Evolutionary conservation across 2,113 vertebrate species (phyloP), one percentile per base, ranked within the genome.

Genomic region (Dipodomys merriami): DNA sequence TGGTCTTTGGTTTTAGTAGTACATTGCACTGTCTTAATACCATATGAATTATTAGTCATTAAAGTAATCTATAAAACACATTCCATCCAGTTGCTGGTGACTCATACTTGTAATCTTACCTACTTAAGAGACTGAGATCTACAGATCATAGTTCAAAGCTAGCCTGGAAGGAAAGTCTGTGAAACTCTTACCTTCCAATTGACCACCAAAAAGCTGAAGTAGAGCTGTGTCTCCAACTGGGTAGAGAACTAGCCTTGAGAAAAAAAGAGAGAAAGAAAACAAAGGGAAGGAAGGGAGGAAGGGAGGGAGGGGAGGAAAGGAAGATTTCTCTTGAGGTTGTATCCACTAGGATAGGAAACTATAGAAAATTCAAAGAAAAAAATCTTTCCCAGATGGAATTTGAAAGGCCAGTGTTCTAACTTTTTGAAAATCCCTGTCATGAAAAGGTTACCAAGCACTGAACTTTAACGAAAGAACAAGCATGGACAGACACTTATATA

Each of bases 61-160:
- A 84, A 23, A 69, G 83, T 73, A 44, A 15, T 86, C 85, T 96
- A 69, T 95, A 68, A 96, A 96, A 95, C 83, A 35, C 91, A 92
- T 94, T 96, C 85, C 92, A 95, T 4, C 15, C 53, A 57, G 53
- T 13, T 57, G 53, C 53, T 57, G 53, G 53, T 57, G 53, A 13
- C 53, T 19, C 53, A 57, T 13, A 57, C 53, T 57, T 57, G 53
- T 13, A 13, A 57, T 57, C 53, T 57, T 16, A 57, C 53, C 53
- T 57, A 57, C 53, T 57, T 13, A 57, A 4, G 15, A 57, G 53
- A 18, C 53, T 57, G 15, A 57, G 53, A 57, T 57, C 53, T 57
- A 18, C 12, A 13, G 15, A 57, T 18, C 53, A 57, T 4, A 57
- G 53, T 57, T 57, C 53, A 57, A 57, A 57, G 53, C 53, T 13